phyloP scores from a whole-genome alignment of 2,888 invertebrate species.

The Torymus texanus region DNA sequence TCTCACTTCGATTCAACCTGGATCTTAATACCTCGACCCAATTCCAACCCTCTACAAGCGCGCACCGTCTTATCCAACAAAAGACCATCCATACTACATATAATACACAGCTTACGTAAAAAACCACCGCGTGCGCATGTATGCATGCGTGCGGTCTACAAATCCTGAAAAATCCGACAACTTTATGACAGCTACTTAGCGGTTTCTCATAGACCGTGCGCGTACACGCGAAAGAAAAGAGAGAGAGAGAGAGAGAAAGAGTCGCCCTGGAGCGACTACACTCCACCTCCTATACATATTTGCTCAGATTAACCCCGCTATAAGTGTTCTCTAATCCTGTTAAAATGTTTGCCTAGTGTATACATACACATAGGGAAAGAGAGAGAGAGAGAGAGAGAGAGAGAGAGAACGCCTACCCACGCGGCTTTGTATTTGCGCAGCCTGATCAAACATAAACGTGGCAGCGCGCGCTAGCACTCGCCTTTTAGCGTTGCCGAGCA shows the following conservation, averaged over 20 bases:
- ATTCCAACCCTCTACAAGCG: too few species aligned
- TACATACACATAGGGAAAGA: constrained; percentile 37
- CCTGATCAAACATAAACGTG: constrained; percentile 70
- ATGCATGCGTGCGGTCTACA: constrained; percentile 30
- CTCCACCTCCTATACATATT: constrained; percentile 61
- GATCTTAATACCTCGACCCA: too few species aligned
- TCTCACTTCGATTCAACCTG: too few species aligned
- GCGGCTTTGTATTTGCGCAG: constrained; percentile 71
- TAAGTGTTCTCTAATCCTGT: constrained; percentile 74
- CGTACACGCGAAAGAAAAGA: neutral
- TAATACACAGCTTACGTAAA: too few species aligned
- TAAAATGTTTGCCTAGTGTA: constrained; percentile 74
- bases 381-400: too few species aligned
- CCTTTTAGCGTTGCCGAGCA: constrained; percentile 67
- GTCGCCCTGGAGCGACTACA: neutral
- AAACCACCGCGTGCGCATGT: neutral
- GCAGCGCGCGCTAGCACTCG: constrained; percentile 61
- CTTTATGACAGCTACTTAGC: constrained; percentile 68
- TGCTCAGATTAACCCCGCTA: constrained; percentile 70
- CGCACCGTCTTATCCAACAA: too few species aligned
- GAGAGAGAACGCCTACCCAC: constrained; percentile 12
- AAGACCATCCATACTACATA: too few species aligned
- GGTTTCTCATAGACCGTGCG: constrained; percentile 62
- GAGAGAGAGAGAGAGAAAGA: too few species aligned
- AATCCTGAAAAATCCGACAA: constrained; percentile 58